These are phyloP conservation scores for Thripadectes ignobilis DNA, from an alignment of 2,797 vertebrate species.

Conservation along the genomic window DNA sequence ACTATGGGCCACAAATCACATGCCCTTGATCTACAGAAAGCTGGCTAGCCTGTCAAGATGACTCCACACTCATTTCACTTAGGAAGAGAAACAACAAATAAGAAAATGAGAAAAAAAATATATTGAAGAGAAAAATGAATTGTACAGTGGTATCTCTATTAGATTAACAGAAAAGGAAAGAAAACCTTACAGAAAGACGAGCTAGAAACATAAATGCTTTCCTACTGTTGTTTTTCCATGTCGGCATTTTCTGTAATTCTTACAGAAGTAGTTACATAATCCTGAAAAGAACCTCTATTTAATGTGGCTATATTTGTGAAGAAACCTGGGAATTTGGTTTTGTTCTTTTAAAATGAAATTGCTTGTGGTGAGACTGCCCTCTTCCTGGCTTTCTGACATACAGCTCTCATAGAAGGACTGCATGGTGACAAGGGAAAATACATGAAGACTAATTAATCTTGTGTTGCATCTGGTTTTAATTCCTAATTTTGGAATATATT, in stretches of 20 bases:
- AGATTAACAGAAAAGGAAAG: not conserved
- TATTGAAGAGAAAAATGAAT: not conserved
- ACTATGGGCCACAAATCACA: not conserved
- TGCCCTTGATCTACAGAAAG: not conserved
- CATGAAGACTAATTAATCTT: not conserved
- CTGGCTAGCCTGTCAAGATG: not conserved
- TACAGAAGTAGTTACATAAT: not conserved
- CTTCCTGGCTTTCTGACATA: not conserved
- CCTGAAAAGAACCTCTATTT: not conserved
- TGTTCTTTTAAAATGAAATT: not conserved
- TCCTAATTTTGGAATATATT: not conserved
- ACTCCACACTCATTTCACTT: conserved; percentile 4
- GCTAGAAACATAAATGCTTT: not conserved
- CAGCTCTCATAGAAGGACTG: not conserved
- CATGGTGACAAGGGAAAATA: not conserved
- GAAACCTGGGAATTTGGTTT: conserved; percentile 10
- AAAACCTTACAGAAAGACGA: not conserved
- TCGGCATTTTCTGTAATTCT: not conserved
- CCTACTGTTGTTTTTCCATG: not conserved
- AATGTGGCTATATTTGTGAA: not conserved
- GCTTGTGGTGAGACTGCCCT: not conserved
- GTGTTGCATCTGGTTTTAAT: not conserved
- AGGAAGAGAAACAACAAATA: not conserved
- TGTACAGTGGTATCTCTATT: not conserved
- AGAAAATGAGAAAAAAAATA: not conserved